phyloP scores from a whole-genome alignment of 2,888 invertebrate species.

The Athrips mouffetella region DNA sequence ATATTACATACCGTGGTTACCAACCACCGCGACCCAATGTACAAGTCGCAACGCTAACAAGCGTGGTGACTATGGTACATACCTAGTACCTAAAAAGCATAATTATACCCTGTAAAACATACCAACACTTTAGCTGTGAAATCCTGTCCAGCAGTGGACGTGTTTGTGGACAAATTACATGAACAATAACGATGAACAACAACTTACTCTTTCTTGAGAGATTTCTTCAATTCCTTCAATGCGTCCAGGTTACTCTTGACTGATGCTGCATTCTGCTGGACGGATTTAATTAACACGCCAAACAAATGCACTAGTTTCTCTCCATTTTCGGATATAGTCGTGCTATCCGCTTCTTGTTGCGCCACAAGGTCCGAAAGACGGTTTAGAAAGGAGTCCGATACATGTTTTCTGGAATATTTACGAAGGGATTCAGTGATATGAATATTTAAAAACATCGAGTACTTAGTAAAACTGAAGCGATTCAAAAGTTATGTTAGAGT shows the following conservation, averaged over 20 bases:
- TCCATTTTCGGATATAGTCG: constrained; percentile 11
- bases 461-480: neutral
- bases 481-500: neutral
- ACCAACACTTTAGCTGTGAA: too few species aligned
- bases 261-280: constrained; percentile 12
- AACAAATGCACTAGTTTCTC: constrained; percentile 14
- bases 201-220: constrained; percentile 15
- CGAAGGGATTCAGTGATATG: neutral
- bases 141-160: too few species aligned
- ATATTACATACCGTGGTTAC: too few species aligned
- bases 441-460: neutral
- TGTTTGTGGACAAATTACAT: too few species aligned
- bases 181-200: neutral
- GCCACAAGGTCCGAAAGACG: constrained; percentile 8
- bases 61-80: too few species aligned
- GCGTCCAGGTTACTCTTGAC: constrained; percentile 10
- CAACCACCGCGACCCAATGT: too few species aligned
- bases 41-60: too few species aligned
- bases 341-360: constrained; percentile 15
- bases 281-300: constrained; percentile 14
- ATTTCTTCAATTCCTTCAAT: constrained; percentile 6
- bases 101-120: too few species aligned
- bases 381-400: neutral
- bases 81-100: too few species aligned
- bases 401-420: constrained; percentile 7